Evolutionary conservation across 2,888 invertebrate species (phyloP).

Genomic region (Hyppa rectilinea): DNA sequence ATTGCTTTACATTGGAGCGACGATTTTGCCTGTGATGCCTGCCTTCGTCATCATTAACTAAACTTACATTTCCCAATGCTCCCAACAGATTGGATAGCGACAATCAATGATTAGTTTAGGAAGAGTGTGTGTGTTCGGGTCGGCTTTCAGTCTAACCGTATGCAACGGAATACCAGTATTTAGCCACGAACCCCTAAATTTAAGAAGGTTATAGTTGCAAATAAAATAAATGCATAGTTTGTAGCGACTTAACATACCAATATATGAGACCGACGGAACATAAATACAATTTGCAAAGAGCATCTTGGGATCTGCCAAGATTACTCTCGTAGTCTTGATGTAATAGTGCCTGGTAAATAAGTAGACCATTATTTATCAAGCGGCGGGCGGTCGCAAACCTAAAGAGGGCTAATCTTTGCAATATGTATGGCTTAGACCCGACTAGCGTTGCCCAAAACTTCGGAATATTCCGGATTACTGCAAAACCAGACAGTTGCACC

Average conservation of each 20-base stretch:
- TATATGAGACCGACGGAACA: not conserved
- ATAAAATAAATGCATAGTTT: not conserved
- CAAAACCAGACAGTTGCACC: constrained; percentile 17
- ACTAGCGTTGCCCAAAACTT: constrained; percentile 17
- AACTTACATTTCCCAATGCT: not conserved
- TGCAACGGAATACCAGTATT: not conserved
- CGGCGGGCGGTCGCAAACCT: constrained; percentile 5
- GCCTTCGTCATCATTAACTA: not conserved
- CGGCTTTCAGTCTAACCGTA: not conserved
- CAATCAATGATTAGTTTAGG: not conserved
- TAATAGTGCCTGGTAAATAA: constrained; percentile 35
- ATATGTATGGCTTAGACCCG: constrained; percentile 51
- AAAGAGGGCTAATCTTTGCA: constrained; percentile 38
- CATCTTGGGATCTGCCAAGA: constrained; percentile 19
- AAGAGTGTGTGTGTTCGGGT: not conserved
- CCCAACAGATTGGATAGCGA: not conserved
- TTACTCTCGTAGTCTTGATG: constrained; percentile 23
- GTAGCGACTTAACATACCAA: not conserved
- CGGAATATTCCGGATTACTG: constrained; percentile 15
- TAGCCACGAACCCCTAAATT: not conserved
- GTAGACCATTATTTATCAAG: constrained; percentile 32
- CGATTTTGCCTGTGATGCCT: not conserved
- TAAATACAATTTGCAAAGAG: constrained; percentile 20
- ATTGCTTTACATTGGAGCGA: not conserved
- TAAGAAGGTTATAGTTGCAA: not conserved